phyloP scores from a whole-genome alignment of 2,113 vertebrate species.

The Axis porcinus region DNA sequence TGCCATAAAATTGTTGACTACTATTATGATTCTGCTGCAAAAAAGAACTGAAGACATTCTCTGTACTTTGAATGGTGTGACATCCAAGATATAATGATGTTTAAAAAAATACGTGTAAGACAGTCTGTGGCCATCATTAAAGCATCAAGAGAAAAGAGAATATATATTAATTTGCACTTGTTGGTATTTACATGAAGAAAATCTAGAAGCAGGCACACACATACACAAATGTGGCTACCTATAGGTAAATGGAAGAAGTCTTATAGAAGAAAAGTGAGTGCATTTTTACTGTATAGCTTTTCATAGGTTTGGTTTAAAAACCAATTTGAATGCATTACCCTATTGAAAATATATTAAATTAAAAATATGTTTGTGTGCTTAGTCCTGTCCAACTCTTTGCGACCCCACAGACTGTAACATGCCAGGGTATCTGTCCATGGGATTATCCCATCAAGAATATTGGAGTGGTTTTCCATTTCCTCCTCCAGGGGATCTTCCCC shows the following conservation, averaged over 20 bases:
- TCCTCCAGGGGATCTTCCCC: neutral
- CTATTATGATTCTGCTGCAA: neutral
- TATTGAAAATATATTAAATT: neutral
- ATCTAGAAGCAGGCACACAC: neutral
- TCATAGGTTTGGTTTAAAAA: neutral
- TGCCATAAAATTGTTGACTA: neutral
- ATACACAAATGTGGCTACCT: neutral
- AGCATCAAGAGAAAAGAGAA: neutral
- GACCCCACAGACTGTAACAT: neutral
- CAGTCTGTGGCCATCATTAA: neutral
- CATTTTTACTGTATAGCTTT: neutral
- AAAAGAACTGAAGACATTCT: neutral
- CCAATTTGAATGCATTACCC: neutral
- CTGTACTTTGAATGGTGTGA: neutral
- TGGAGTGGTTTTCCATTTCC: neutral
- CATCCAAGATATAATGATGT: neutral
- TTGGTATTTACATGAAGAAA: neutral
- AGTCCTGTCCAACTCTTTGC: neutral
- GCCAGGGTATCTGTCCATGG: neutral
- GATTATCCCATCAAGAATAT: neutral
- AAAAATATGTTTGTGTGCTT: neutral
- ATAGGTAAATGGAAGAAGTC: neutral
- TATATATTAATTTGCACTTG: neutral
- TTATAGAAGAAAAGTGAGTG: neutral
- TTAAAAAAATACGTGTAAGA: neutral